phyloP scores from a whole-genome alignment of 2,888 invertebrate genomes.

The Tipula vernalis region DNA sequence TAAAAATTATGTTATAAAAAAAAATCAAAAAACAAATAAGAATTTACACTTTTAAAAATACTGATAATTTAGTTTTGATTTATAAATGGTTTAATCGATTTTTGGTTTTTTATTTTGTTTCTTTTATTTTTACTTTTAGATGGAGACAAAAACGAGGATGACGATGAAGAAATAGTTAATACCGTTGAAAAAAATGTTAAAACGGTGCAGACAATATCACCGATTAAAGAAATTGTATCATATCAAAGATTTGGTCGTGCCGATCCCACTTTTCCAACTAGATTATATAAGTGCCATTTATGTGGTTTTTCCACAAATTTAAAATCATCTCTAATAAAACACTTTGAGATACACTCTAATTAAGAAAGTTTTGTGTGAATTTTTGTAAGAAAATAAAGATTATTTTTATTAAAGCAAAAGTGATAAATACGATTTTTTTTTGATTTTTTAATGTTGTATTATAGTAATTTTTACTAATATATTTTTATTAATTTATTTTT shows the following conservation, averaged over 20 bases:
- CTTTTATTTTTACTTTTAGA: background rate
- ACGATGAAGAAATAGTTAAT: background rate
- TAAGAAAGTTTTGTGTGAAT: slow-evolving; percentile 13
- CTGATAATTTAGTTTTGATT: background rate
- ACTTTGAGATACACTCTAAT: slow-evolving; percentile 26
- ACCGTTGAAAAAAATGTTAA: background rate
- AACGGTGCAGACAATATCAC: background rate
- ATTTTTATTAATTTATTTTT: background rate
- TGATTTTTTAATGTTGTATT: slow-evolving; percentile 8
- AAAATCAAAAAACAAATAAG: slow-evolving; percentile 14
- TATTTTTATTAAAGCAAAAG: background rate
- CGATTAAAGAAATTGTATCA: slow-evolving; percentile 21
- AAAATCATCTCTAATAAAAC: slow-evolving; percentile 23
- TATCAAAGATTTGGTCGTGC: slow-evolving; percentile 27
- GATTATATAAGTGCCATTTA: slow-evolving; percentile 26
- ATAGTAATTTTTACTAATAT: slow-evolving; percentile 6
- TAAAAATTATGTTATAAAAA: slow-evolving; percentile 7
- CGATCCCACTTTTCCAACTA: slow-evolving; percentile 20
- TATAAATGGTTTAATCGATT: background rate
- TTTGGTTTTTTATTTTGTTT: background rate
- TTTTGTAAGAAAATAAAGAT: background rate
- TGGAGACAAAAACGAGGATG: background rate
- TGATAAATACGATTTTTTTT: slow-evolving; percentile 12
- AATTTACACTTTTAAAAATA: background rate
- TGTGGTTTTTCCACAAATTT: slow-evolving; percentile 26